These are phyloP conservation scores for Hemibagrus guttatus DNA, from an alignment of 2,797 vertebrate species.

Conservation along the genomic window DNA sequence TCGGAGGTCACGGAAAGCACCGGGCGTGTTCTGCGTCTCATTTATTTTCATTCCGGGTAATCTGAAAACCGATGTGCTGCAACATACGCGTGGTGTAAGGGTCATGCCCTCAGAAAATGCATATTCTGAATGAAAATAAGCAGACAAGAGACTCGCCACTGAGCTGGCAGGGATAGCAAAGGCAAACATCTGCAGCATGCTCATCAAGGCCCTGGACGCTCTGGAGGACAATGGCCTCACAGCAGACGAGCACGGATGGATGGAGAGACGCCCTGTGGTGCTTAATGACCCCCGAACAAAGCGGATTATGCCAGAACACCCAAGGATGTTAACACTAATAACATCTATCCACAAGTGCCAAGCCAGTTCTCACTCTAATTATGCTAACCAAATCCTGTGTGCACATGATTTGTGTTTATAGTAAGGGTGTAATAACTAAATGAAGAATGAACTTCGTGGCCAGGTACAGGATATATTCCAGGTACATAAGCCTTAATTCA, in stretches of 20 bases:
- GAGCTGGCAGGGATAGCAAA: conserved; percentile 38
- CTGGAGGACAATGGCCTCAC: conserved; percentile 46
- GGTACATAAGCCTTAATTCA: neutral
- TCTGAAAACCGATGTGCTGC: conserved; percentile 34
- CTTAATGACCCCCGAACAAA: conserved; percentile 37
- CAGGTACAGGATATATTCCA: neutral
- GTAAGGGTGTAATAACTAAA: conserved; percentile 25
- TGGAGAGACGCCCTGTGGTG: conserved; percentile 35
- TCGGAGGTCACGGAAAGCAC: conserved; percentile 37
- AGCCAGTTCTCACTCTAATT: neutral
- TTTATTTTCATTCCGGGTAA: conserved; percentile 26
- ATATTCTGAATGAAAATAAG: conserved; percentile 49
- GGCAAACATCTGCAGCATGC: conserved; percentile 45
- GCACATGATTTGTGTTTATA: conserved; percentile 9
- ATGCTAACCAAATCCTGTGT: conserved; percentile 20
- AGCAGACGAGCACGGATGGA: conserved; percentile 46
- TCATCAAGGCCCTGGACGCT: conserved; percentile 46
- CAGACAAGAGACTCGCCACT: conserved; percentile 40
- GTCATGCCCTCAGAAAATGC: conserved; percentile 38
- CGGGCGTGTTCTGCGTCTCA: neutral
- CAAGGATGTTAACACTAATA: conserved; percentile 26
- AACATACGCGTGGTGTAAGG: conserved; percentile 43
- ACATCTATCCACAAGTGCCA: neutral
- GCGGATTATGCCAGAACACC: conserved; percentile 30
- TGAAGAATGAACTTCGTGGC: conserved; percentile 9